Percentiles rank a stretch among this genome's conserved stretches.
Conservation (phyloP, 1,140 invertebrate species). For the Druon quercuslanigerum region DNA sequence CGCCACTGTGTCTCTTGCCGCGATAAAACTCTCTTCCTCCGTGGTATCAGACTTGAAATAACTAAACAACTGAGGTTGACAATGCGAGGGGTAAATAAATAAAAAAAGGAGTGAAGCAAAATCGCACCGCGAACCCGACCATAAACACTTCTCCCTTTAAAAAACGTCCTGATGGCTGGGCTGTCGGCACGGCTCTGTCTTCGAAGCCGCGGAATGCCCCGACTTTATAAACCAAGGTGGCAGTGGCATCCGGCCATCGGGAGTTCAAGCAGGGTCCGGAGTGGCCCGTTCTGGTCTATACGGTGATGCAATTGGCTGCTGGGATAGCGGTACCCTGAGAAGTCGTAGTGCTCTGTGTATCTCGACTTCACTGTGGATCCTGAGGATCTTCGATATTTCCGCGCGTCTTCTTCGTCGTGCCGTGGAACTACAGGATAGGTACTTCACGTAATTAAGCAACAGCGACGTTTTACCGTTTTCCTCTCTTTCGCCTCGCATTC, state of each 20-base stretch:
- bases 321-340: constrained; percentile 65
- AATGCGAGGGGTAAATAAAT: background rate
- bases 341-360: constrained; percentile 1
- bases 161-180: constrained; percentile 68
- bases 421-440: constrained; percentile 55
- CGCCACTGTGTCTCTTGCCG: constrained; percentile 35
- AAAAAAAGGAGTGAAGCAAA: constrained; percentile 39
- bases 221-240: constrained; percentile 74
- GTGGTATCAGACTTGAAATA: background rate
- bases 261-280: constrained; percentile 51
- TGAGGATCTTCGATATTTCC: constrained; percentile 48
- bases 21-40: constrained; percentile 1
- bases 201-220: constrained; percentile 65
- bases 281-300: constrained; percentile 57
- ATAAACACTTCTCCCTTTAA: constrained; percentile 52
- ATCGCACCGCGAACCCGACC: constrained; percentile 54
- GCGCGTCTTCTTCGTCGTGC: constrained; percentile 49
- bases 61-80: background rate
- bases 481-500: constrained; percentile 34
- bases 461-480: constrained; percentile 67
- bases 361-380: constrained; percentile 20
- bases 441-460: constrained; percentile 64
- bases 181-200: constrained; percentile 74
- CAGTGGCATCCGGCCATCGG: constrained; percentile 51
- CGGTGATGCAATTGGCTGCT: constrained; percentile 48